These are phyloP conservation scores for Pseudomyrmex pallidus DNA, from an alignment of 1,140 invertebrate genomes.

Conservation along the genomic window DNA sequence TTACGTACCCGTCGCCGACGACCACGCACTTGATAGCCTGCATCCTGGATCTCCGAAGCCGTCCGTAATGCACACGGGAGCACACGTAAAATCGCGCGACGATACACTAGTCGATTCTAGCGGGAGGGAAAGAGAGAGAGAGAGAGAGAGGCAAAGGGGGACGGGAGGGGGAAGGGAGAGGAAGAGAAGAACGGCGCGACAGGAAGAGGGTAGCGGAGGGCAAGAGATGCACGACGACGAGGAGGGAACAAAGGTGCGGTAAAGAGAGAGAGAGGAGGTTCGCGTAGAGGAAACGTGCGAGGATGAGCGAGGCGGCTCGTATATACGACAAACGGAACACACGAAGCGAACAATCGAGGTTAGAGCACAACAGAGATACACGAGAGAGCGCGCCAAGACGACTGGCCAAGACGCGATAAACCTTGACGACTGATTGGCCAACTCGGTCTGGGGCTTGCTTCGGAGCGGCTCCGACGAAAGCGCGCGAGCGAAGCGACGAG, in stretches of 20 bases:
- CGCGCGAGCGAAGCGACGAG: background rate
- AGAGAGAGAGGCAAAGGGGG: background rate
- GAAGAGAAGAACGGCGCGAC: constrained; percentile 40
- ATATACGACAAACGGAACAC: background rate
- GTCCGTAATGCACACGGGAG: constrained; percentile 66
- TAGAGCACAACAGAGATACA: constrained; percentile 30
- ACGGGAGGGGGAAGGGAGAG: constrained; percentile 13
- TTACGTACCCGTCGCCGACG: constrained; percentile 95
- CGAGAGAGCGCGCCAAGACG: background rate
- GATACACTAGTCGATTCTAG: constrained; percentile 64
- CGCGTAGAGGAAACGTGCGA: constrained; percentile 15
- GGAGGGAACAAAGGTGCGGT: constrained; percentile 29
- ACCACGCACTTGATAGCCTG: constrained; percentile 98
- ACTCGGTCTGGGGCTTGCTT: background rate
- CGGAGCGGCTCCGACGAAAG: background rate
- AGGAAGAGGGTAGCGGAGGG: constrained; percentile 29
- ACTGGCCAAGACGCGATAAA: background rate
- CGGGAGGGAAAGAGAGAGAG: constrained; percentile 16
- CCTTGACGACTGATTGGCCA: background rate
- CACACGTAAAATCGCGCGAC: constrained; percentile 68
- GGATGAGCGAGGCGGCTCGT: background rate
- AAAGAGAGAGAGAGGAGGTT: constrained; percentile 15
- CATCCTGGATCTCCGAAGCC: constrained; percentile 86
- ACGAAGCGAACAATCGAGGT: constrained; percentile 10
- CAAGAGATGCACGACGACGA: background rate